Evolutionary conservation across 2,888 invertebrate genomes (phyloP), one percentile per base, ranked within the genome.

Genomic region (Andrena hattorfiana): DNA sequence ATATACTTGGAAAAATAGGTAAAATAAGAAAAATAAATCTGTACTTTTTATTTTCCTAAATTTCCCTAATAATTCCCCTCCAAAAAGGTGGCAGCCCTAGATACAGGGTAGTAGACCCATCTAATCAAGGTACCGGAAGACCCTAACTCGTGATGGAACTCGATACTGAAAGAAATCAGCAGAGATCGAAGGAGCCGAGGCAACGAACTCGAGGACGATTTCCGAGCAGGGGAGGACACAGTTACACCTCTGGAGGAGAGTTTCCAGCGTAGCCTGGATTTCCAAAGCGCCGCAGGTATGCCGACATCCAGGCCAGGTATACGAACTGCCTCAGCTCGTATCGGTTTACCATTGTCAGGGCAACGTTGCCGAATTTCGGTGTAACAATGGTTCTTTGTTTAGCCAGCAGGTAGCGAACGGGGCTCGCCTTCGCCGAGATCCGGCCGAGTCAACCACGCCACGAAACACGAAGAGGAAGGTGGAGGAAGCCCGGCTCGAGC

Each of bases 351-450:
- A 89, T 88, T 88, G 88, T 89, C 87, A 76, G 79, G 77, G 90
- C 91, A 82, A 86, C 89, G 92, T 92, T 92, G 92, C 92, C 91
- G 86, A 92, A 92, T 91, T 92, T 92, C 89, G 78, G 72, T 83
- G 80, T 82, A 85, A 92, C 89, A 90, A 89, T 90, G 85, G 81
- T 54, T 78, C 87, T 90, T 89, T 90, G 89, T 90, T 90, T 86
- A 87, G 84, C 62, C 35, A 70, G 86, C 84, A 86, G 82, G 87
- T 87, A 87, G 70, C 66, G 71, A 70, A 56, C 63, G 78, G 49
- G 56, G 63, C 32, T 56, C 20, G 16, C 62, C 72, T 16, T 20
- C 56, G 54, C 26, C 68, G 76, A 51, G 74, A 77, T 78, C 77
- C 72, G 69, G 56, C 59, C 42, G n/a, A 67, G 49, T 74, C 77